phyloP scores from a whole-genome alignment of 2,888 invertebrate genomes.

The Drosophila aldrichi region DNA sequence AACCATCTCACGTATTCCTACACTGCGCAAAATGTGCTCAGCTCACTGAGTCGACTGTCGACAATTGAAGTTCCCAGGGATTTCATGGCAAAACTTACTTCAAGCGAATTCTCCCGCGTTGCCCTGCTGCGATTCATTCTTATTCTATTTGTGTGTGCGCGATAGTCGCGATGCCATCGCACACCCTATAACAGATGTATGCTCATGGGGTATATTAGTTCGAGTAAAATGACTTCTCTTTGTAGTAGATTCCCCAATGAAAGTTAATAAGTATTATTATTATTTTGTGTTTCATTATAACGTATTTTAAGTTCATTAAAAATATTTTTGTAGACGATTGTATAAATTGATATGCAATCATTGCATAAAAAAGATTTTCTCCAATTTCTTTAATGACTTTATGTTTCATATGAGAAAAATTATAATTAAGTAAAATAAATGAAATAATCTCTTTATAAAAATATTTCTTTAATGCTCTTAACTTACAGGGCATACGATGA shows the following conservation, averaged over 20 bases:
- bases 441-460: no score
- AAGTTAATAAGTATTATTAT: no score
- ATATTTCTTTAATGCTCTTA: not conserved
- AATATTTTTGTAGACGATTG: no score
- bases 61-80: slow-evolving; percentile 64
- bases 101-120: slow-evolving; percentile 38
- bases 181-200: not conserved
- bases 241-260: no score
- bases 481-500: slow-evolving; percentile 8
- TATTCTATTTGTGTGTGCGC: slow-evolving; percentile 70
- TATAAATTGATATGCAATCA: no score
- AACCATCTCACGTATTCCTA: slow-evolving; percentile 47
- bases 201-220: not conserved
- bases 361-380: no score
- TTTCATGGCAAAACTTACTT: slow-evolving; percentile 65
- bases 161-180: slow-evolving; percentile 53
- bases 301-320: no score
- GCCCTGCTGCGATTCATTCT: slow-evolving; percentile 57
- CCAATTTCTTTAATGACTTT: no score
- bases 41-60: slow-evolving; percentile 28
- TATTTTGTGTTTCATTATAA: no score
- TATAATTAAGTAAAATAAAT: no score
- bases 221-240: no score
- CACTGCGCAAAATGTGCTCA: slow-evolving; percentile 44
- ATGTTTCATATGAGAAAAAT: no score